Percentiles rank a stretch among this genome's conserved stretches.
phyloP scores from a whole-genome alignment of 2,797 vertebrate species.

The Schizopygopsis malacanthus region DNA sequence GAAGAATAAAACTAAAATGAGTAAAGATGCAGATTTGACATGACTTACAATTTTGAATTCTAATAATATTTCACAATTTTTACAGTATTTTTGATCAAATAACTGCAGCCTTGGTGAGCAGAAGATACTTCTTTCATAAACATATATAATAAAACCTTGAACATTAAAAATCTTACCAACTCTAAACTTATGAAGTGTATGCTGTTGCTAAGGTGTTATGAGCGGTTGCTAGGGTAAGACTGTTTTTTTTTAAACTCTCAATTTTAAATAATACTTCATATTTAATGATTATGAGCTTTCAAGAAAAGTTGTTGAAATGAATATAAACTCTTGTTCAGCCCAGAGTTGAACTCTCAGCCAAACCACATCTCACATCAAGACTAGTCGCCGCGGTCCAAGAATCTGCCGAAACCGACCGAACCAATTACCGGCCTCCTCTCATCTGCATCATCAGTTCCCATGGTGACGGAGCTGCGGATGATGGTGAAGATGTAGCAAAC shows the following conservation, averaged over 20 bases:
- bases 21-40: no score
- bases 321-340: neutral
- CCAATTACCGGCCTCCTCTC: neutral
- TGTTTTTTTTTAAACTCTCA: neutral
- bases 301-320: neutral
- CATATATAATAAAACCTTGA: no score
- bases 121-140: no score
- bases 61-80: neutral
- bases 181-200: neutral
- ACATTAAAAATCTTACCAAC: no score
- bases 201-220: neutral
- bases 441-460: slow-evolving; percentile 5
- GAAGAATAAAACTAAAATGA: no score
- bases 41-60: neutral
- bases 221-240: neutral
- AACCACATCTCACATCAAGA: slow-evolving; percentile 11
- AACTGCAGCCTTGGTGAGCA: neutral
- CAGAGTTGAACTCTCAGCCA: neutral
- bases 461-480: neutral
- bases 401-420: neutral
- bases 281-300: neutral
- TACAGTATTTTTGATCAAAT: neutral
- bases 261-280: neutral
- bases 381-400: neutral
- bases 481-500: neutral